These are phyloP conservation scores for Elachura formosa DNA, from an alignment of 2,113 vertebrate species.

Conservation along the genomic window DNA sequence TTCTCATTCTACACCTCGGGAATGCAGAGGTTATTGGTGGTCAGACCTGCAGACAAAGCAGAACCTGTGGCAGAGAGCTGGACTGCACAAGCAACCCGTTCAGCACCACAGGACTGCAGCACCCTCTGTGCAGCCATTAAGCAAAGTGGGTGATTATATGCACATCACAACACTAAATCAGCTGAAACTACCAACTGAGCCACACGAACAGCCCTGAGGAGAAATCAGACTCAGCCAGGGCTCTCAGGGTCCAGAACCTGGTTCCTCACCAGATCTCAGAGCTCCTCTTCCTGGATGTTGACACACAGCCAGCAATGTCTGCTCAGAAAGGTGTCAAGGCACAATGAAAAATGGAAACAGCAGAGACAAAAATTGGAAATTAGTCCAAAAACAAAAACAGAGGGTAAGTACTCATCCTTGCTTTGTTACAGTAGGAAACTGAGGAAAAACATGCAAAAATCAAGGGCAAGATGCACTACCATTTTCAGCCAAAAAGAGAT, in stretches of 20 bases:
- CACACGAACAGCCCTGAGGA: fast-evolving
- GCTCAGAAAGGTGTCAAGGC: background rate
- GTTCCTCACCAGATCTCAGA: background rate
- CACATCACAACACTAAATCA: background rate
- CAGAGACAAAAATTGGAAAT: background rate
- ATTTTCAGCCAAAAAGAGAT: background rate
- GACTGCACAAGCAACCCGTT: background rate
- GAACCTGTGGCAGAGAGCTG: background rate
- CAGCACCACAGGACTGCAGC: background rate
- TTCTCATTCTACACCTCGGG: background rate
- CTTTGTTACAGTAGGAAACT: background rate
- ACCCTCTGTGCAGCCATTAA: background rate
- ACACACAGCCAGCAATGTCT: background rate
- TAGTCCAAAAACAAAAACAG: background rate
- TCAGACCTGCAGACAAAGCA: background rate
- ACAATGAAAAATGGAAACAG: background rate
- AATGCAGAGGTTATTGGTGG: background rate
- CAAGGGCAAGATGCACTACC: background rate
- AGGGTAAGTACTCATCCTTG: background rate
- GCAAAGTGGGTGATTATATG: fast-evolving
- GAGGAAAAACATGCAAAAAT: background rate
- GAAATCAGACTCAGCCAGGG: background rate
- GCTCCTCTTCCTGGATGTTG: background rate
- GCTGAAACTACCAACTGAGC: background rate
- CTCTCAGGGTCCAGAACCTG: background rate